Conservation (phyloP, 2,888 invertebrate genomes). For the Glyphotaelius pellucidus region DNA sequence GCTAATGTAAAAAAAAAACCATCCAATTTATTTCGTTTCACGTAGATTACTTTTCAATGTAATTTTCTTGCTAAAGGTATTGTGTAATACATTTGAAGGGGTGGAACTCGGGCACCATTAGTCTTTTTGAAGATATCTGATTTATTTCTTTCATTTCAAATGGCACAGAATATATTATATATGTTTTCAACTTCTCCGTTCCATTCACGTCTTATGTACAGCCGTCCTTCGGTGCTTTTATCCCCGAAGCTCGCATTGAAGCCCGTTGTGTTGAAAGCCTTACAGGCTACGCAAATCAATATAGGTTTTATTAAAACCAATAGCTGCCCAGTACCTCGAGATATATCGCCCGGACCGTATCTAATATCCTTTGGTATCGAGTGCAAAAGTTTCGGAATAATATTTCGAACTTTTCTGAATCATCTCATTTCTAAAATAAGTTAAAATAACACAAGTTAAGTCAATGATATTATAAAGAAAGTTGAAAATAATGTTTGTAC, state of each 20-base stretch:
- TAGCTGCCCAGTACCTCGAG: conserved; percentile 3
- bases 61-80: not conserved
- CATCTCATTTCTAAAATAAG: too few relatives aligned
- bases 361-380: not conserved
- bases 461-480: too few relatives aligned
- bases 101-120: not conserved
- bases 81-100: not conserved
- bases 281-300: conserved; percentile 18
- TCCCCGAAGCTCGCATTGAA: conserved; percentile 5
- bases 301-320: conserved; percentile 23
- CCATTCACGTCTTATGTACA: not conserved
- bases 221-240: not conserved
- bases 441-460: too few relatives aligned
- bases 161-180: not conserved
- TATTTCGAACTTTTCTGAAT: too few relatives aligned
- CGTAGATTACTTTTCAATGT: not conserved
- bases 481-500: too few relatives aligned
- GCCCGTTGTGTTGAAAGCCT: not conserved
- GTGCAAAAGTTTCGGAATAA: not conserved
- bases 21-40: not conserved
- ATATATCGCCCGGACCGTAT: not conserved
- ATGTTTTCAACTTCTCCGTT: not conserved
- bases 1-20: too few relatives aligned
- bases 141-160: not conserved
- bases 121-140: not conserved